Evolutionary conservation across 2,797 vertebrate species (phyloP).

Genomic region (Tapirus indicus): DNA sequence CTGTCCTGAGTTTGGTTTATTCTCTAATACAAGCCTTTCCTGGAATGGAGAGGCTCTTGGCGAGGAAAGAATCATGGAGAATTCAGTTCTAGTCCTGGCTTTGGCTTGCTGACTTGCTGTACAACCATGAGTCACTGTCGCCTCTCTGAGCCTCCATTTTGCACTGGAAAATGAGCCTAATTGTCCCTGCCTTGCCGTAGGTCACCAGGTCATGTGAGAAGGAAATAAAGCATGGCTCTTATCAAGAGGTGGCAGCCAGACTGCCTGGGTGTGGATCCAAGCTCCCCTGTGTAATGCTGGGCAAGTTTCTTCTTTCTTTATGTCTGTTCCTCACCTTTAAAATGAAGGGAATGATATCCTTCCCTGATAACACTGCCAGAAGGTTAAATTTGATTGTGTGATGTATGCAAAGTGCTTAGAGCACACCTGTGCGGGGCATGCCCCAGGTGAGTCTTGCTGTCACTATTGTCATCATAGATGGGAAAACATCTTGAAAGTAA

Average conservation of each 20-base stretch:
- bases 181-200: neutral
- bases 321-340: neutral
- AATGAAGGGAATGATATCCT: neutral
- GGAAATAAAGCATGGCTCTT: neutral
- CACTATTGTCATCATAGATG: neutral
- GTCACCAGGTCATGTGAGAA: neutral
- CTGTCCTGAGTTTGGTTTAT: neutral
- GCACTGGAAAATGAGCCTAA: neutral
- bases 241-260: neutral
- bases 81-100: neutral
- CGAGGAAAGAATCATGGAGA: neutral
- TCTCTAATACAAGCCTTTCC: slow-evolving; percentile 31
- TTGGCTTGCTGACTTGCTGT: neutral
- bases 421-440: no score
- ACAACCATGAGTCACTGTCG: neutral
- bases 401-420: neutral
- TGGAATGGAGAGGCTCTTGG: neutral
- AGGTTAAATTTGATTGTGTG: neutral
- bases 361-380: neutral
- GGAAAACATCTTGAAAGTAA: neutral
- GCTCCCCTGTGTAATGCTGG: neutral
- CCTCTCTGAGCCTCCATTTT: slow-evolving; percentile 12
- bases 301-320: neutral
- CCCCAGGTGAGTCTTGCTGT: neutral
- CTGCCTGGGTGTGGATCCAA: neutral